phyloP scores from a whole-genome alignment of 2,888 invertebrate genomes.

The Diadegma fenestrale region DNA sequence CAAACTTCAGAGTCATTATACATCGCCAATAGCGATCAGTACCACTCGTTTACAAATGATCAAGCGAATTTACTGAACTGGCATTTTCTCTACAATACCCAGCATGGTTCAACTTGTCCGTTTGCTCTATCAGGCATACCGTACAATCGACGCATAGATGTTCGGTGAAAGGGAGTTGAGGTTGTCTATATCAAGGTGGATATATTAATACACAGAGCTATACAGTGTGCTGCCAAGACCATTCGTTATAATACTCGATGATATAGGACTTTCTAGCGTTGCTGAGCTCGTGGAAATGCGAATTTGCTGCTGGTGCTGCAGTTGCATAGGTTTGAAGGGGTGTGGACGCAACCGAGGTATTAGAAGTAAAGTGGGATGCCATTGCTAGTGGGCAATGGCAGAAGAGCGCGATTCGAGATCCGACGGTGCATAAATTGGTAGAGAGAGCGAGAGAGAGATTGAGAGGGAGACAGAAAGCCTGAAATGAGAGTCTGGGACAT shows the following conservation, averaged over 20 bases:
- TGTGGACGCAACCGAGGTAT: slow-evolving; percentile 48
- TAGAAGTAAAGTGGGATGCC: slow-evolving; percentile 57
- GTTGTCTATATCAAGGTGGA: slow-evolving; percentile 21
- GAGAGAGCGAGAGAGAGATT: not conserved
- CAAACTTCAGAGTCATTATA: too few relatives aligned
- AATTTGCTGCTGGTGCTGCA: slow-evolving; percentile 59
- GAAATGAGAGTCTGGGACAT: slow-evolving; percentile 53
- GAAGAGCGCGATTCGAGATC: slow-evolving; percentile 50
- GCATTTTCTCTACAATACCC: slow-evolving; percentile 22
- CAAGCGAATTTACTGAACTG: not conserved
- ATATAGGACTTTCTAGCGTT: slow-evolving; percentile 49
- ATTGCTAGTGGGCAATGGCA: slow-evolving; percentile 55
- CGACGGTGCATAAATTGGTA: slow-evolving; percentile 65
- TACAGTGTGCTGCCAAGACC: slow-evolving; percentile 37
- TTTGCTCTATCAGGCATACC: slow-evolving; percentile 16
- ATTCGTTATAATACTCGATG: slow-evolving; percentile 62
- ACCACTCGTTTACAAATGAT: slow-evolving; percentile 1
- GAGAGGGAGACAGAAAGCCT: not conserved
- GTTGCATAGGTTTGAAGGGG: slow-evolving; percentile 48
- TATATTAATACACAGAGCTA: slow-evolving; percentile 49
- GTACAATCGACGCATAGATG: slow-evolving; percentile 30
- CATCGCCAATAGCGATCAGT: not conserved
- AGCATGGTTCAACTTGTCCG: slow-evolving; percentile 22
- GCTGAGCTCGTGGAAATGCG: slow-evolving; percentile 65
- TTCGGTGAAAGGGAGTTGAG: slow-evolving; percentile 24